These are phyloP conservation scores for Taenioides sp. DNA, from an alignment of 2,797 vertebrate genomes.

Conservation along the genomic window DNA sequence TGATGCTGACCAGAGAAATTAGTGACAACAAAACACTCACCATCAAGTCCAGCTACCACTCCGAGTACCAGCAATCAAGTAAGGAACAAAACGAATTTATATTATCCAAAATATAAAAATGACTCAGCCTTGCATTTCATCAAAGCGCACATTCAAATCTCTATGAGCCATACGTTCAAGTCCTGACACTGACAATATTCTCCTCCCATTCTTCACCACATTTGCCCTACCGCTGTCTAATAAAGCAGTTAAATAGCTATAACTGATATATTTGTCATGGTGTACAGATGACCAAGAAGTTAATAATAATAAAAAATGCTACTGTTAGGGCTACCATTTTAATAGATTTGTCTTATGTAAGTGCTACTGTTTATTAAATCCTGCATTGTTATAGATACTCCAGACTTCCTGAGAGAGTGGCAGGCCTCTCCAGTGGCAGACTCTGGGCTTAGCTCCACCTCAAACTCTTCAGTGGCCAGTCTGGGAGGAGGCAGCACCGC, in stretches of 20 bases:
- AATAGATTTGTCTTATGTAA: not conserved
- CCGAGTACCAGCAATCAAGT: constrained; percentile 93
- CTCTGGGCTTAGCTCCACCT: constrained; percentile 94
- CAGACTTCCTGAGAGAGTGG: constrained; percentile 95
- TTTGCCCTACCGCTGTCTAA: no score
- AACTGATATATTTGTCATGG: no score
- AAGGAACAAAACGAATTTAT: constrained; percentile 35
- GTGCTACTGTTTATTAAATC: not conserved
- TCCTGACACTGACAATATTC: no score
- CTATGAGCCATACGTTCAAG: no score
- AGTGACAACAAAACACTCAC: constrained; percentile 94
- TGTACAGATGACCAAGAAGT: no score
- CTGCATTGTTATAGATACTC: constrained; percentile 78
- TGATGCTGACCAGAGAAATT: constrained; percentile 93
- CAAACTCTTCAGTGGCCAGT: constrained; percentile 96
- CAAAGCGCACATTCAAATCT: no score
- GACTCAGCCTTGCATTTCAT: not conserved
- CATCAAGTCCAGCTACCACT: constrained; percentile 88
- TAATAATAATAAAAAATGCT: no score
- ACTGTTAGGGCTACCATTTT: no score
- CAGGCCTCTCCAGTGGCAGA: constrained; percentile 92
- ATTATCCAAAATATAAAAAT: not conserved
- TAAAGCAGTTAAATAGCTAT: no score
- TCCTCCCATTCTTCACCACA: no score
- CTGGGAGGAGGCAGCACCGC: constrained; percentile 94